A percentile compares a stretch with the other conserved stretches of the same genome.
These are phyloP conservation scores for Stenopsyche tienmushanensis DNA, from an alignment of 1,140 invertebrate species.

Conservation along the genomic window DNA sequence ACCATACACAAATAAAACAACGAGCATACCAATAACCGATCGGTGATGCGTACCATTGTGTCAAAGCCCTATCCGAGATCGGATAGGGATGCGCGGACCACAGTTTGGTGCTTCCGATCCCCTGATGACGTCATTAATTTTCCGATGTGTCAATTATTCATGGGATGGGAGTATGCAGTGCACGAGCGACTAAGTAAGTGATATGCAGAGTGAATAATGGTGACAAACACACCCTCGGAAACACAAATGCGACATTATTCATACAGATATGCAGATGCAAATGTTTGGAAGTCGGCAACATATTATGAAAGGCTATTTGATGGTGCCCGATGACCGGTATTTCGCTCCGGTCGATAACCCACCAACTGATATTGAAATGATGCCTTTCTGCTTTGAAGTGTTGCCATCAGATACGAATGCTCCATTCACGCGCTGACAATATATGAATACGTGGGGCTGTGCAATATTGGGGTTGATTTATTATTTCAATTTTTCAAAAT, in stretches of 20 bases:
- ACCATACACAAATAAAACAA: background rate
- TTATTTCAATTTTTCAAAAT: no score
- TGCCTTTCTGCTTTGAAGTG: no score
- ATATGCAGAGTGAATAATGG: background rate
- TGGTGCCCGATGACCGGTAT: background rate
- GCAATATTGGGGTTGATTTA: no score
- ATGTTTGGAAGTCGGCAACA: background rate
- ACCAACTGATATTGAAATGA: no score
- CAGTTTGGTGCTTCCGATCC: slow-evolving; percentile 16
- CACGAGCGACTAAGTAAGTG: slow-evolving; percentile 10
- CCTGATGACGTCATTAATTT: slow-evolving; percentile 38
- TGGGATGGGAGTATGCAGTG: slow-evolving; percentile 13
- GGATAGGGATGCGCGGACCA: background rate
- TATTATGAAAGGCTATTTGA: background rate
- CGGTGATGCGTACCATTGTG: no score
- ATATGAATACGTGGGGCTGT: no score
- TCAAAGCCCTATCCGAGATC: background rate
- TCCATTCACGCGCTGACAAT: no score
- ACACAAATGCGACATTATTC: background rate
- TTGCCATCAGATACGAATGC: no score
- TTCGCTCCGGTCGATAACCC: background rate
- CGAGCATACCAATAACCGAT: background rate
- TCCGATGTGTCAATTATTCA: slow-evolving; percentile 39
- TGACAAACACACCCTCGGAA: background rate
- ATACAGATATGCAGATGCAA: background rate